phyloP scores from a whole-genome alignment of 2,113 vertebrate genomes.

The Thalassarche chlororhynchos region DNA sequence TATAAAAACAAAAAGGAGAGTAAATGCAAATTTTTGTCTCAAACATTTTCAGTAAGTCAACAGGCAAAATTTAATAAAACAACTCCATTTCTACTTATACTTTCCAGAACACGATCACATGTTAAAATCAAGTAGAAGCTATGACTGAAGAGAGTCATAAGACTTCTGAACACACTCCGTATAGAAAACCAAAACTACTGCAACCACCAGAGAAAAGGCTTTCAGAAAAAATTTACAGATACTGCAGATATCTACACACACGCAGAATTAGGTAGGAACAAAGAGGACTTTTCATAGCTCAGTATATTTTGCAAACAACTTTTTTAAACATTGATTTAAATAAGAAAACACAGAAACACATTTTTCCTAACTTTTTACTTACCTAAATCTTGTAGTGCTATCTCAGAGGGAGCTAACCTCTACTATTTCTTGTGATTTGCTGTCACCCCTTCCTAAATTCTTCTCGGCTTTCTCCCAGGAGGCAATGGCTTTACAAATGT shows the following conservation, averaged over 20 bases:
- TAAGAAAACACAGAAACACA: not conserved
- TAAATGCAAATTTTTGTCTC: not conserved
- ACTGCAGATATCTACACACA: not conserved
- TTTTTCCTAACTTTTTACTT: not conserved
- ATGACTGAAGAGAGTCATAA: not conserved
- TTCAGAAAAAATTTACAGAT: not conserved
- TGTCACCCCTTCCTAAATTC: not conserved
- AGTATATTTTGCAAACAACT: not conserved
- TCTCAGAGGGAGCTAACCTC: not conserved
- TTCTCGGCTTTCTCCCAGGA: not conserved
- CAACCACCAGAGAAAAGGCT: not conserved
- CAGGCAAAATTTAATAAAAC: not conserved
- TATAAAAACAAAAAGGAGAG: not conserved
- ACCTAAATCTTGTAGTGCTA: not conserved
- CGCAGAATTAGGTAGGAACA: not conserved
- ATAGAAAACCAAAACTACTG: not conserved
- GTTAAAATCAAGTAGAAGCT: not conserved
- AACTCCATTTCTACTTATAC: not conserved
- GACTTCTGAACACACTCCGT: not conserved
- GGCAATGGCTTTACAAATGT: not conserved
- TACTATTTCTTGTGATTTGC: not conserved
- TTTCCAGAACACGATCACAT: not conserved
- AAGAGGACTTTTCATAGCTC: not conserved
- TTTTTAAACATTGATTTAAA: not conserved
- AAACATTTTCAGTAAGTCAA: not conserved